Percentiles rank a stretch among this genome's conserved stretches.
Evolutionary conservation across 2,797 vertebrate genomes (phyloP).

Genomic region (Xiphorhynchus erythropygius): DNA sequence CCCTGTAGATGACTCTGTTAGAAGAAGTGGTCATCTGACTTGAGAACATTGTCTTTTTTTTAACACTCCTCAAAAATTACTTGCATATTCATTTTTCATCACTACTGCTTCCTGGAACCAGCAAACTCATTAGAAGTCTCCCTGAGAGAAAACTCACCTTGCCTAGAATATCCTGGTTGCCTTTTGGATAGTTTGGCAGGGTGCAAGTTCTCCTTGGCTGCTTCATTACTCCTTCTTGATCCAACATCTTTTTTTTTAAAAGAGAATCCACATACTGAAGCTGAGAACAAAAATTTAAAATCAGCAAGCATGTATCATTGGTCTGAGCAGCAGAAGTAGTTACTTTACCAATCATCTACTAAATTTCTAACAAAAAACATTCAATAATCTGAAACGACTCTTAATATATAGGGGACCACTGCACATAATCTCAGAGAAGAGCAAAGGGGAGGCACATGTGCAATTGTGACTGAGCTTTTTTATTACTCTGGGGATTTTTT

Average conservation of each 20-base stretch:
- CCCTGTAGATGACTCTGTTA: background rate
- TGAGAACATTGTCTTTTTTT: background rate
- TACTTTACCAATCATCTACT: background rate
- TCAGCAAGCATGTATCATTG: background rate
- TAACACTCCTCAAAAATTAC: background rate
- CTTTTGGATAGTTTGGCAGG: conserved; percentile 76
- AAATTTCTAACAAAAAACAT: background rate
- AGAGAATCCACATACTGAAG: conserved; percentile 71
- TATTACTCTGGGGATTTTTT: background rate
- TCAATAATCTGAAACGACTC: background rate
- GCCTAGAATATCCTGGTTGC: conserved; percentile 85
- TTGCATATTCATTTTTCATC: background rate
- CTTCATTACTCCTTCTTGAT: conserved; percentile 69
- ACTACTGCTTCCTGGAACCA: background rate
- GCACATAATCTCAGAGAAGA: background rate
- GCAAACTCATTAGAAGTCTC: background rate
- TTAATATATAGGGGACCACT: background rate
- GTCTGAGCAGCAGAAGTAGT: background rate
- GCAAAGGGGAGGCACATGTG: background rate
- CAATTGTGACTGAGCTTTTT: background rate
- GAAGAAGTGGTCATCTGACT: background rate
- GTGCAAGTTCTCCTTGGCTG: conserved; percentile 79
- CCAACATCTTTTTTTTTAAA: conserved; percentile 70
- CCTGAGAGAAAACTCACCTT: conserved; percentile 79
- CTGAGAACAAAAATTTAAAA: conserved; percentile 73